Conservation (phyloP, 2,888 invertebrate species). For the Anarsia innoxiella region DNA sequence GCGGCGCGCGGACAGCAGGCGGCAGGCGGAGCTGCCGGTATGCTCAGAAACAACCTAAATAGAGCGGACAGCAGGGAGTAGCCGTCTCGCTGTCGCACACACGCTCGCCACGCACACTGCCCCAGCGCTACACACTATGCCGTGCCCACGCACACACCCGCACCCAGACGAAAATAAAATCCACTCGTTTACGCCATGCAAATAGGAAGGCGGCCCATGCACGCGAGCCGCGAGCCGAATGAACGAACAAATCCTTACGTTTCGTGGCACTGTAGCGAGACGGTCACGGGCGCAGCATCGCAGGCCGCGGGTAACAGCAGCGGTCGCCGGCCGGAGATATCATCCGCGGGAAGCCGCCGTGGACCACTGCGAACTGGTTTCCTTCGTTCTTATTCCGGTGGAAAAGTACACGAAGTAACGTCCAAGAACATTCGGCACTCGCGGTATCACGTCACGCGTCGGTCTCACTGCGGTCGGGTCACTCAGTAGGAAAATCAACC, state of each 20-base stretch:
- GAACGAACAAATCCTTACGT: conserved; percentile 71
- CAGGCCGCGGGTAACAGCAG: conserved; percentile 61
- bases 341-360: conserved; percentile 56
- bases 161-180: conserved; percentile 73
- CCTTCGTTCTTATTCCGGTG: conserved; percentile 50
- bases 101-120: conserved; percentile 33
- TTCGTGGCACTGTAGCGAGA: conserved; percentile 71
- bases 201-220: conserved; percentile 66
- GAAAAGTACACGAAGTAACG: conserved; percentile 62
- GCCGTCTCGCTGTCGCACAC: conserved; percentile 55
- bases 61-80: conserved; percentile 67
- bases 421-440: conserved; percentile 66
- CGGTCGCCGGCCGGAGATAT: conserved; percentile 48
- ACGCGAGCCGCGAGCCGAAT: conserved; percentile 57
- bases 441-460: conserved; percentile 55
- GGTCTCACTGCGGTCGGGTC: conserved; percentile 54
- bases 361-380: conserved; percentile 59
- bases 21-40: conserved; percentile 34
- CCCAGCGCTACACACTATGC: conserved; percentile 33
- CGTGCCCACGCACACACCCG: conserved; percentile 52
- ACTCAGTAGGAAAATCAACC: conserved; percentile 66
- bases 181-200: conserved; percentile 73
- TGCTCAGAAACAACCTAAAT: conserved; percentile 67
- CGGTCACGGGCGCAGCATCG: conserved; percentile 72
- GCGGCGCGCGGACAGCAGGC: conserved; percentile 13